Conservation (phyloP, 2,113 vertebrate genomes). For the Plotosus lineatus region DNA sequence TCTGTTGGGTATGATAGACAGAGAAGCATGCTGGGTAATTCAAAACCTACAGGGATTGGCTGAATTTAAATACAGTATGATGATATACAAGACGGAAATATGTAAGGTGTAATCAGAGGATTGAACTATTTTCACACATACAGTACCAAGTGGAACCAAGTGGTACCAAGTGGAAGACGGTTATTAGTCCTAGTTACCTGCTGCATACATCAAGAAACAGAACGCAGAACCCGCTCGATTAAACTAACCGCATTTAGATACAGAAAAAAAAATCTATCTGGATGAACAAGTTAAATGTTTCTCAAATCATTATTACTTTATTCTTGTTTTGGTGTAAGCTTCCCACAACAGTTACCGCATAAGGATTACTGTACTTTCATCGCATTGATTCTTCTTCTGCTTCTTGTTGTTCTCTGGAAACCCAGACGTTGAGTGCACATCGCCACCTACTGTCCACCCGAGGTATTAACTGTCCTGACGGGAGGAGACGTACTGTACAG, state of each 20-base stretch:
- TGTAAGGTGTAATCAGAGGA: too few species aligned
- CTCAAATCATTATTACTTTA: neutral
- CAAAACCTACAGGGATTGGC: neutral
- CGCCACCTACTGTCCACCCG: conserved; percentile 9
- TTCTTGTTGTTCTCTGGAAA: neutral
- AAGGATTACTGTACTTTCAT: neutral
- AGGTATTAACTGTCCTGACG: neutral
- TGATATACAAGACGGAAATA: too few species aligned
- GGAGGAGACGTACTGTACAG: too few species aligned
- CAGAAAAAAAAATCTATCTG: neutral
- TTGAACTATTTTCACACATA: too few species aligned
- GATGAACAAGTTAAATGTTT: neutral
- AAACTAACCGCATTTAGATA: neutral
- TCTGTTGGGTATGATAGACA: neutral
- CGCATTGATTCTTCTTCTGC: conserved; percentile 48
- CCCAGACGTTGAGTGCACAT: neutral
- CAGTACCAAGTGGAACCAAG: neutral
- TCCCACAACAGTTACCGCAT: conserved; percentile 53
- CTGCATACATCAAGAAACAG: neutral
- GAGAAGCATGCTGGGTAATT: neutral
- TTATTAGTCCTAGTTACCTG: neutral
- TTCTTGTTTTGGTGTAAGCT: neutral
- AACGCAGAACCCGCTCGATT: neutral
- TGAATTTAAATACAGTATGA: too few species aligned
- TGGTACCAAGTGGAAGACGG: neutral